Evolutionary conservation across 2,797 vertebrate genomes (phyloP).

Genomic region (Falco rusticolus): DNA sequence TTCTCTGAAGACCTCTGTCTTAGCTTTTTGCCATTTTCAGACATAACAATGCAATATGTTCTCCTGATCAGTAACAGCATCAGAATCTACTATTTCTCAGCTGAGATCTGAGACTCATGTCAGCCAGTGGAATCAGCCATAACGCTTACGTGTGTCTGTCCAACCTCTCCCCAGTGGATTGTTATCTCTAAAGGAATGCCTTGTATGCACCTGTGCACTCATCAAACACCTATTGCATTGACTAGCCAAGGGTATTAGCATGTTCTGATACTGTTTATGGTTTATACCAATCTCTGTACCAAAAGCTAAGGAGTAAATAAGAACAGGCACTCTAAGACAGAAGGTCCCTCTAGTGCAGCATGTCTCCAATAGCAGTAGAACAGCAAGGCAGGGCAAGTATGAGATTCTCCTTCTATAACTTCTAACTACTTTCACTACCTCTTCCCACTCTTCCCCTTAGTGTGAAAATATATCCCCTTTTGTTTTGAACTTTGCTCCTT

Average conservation of each 20-base stretch:
- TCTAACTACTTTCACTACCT: background rate
- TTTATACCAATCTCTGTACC: background rate
- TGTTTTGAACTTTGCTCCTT: background rate
- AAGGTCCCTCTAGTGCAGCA: background rate
- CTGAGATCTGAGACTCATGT: background rate
- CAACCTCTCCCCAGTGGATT: background rate
- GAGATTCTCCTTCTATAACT: background rate
- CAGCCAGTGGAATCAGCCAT: background rate
- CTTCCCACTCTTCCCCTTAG: background rate
- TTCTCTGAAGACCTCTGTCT: background rate
- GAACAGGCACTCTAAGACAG: background rate
- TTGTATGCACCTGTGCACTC: background rate
- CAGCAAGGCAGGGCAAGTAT: background rate
- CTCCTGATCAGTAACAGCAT: background rate
- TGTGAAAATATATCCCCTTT: background rate
- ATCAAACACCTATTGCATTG: background rate
- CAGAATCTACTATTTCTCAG: background rate
- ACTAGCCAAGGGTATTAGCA: background rate
- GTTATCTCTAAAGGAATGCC: background rate
- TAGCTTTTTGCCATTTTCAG: background rate
- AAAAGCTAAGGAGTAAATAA: background rate
- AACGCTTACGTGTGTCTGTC: background rate
- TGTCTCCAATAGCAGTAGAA: background rate
- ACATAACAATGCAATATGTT: background rate
- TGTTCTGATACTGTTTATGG: background rate